These are phyloP conservation scores for Spatulosminthurus flaviceps DNA, from an alignment of 2,888 invertebrate genomes.

Conservation along the genomic window DNA sequence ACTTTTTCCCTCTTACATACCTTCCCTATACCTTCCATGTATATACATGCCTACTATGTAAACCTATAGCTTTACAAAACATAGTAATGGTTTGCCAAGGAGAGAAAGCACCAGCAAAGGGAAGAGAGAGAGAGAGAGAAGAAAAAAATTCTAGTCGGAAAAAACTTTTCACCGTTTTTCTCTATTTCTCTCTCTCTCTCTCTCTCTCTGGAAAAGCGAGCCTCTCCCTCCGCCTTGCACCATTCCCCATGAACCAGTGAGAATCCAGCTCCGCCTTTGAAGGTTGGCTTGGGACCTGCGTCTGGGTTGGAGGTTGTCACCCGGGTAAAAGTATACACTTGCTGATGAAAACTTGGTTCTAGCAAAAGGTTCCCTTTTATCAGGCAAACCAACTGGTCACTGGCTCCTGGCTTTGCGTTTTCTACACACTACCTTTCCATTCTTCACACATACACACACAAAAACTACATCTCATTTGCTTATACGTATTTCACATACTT, in stretches of 20 bases:
- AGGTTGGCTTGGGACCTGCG: conserved; percentile 23
- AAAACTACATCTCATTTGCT: conserved; percentile 10
- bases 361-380: conserved; percentile 21
- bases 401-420: conserved; percentile 47
- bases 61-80: background rate
- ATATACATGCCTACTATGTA: background rate
- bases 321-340: conserved; percentile 26
- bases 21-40: background rate
- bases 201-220: conserved; percentile 59
- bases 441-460: background rate
- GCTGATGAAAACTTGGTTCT: background rate
- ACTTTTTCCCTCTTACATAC: background rate
- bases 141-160: conserved; percentile 20
- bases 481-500: conserved; percentile 15
- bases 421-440: conserved; percentile 15
- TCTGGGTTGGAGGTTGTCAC: background rate
- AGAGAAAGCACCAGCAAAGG: background rate
- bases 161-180: background rate
- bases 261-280: conserved; percentile 3
- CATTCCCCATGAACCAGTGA: conserved; percentile 53
- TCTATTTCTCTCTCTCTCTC: background rate
- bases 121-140: conserved; percentile 24
- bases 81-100: background rate
- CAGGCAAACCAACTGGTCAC: conserved; percentile 41
- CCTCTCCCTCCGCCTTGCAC: conserved; percentile 57